Evolutionary conservation across 2,797 vertebrate species (phyloP), one percentile per base, ranked within the genome.

Genomic region (Pantherophis vulpinus): DNA sequence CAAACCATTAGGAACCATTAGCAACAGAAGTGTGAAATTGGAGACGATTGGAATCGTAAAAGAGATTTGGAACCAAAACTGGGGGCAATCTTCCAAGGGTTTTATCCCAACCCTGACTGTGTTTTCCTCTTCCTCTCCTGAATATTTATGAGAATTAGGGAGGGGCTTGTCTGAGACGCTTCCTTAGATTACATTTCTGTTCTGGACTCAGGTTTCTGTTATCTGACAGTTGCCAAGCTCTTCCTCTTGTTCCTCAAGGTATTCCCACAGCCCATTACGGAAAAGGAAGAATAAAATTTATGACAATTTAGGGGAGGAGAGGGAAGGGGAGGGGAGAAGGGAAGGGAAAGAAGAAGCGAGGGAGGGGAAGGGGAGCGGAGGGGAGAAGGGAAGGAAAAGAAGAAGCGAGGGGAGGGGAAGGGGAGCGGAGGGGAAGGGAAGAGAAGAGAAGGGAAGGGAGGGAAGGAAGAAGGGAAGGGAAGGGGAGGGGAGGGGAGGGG

Each of bases 261-360:
- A 70, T 70, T 70, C 66, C n/a, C 66, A 70, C n/a, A 70, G 13
- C n/a, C 29, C 66, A 70, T 32, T 32, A 32, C 0, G 14, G 14
- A 32, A 32, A 32, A 16, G 66, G 66, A 70, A 70, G 12, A 70
- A 70, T 32, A 16, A 16, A 16, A 70, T 32, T 70, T 16, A 70
- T 70, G 66, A 32, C 66, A 32, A 32, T 14, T 16, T 32, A 16
- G 63, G n/a, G 6, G 0, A 7, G 16, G 7, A 13, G 13, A 29
- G 1, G 3, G 9, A 4, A 13, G 61, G 27, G 12, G 29, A 6
- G 12, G 5, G 5, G 5, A 1, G 11, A 5, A 12, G 5, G 18
- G 27, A 29, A 0, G 3, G 10, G 10, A 13, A 1, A 2, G 12
- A 13, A 5, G 61, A 3, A 3, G 7, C 0, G 25, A 2, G 10